A percentile compares a stretch with the other conserved stretches of the same genome.
Conservation (phyloP, 2,797 vertebrate species). For the Scolopax rusticola region DNA sequence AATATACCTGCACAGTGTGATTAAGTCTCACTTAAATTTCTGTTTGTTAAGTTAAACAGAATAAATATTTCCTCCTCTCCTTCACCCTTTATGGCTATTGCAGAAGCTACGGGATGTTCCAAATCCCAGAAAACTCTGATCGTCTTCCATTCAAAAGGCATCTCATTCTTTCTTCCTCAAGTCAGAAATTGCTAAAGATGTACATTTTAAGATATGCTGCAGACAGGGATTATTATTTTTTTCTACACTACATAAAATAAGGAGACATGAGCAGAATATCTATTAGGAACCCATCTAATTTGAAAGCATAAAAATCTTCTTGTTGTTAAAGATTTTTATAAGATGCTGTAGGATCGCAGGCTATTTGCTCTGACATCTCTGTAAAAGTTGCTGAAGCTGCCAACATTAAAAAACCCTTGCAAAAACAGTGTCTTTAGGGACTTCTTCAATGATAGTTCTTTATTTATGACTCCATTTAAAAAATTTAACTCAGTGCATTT, state of each 20-base stretch:
- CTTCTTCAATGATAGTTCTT: conserved; percentile 22
- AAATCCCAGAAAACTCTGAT: conserved; percentile 39
- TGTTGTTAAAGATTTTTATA: conserved; percentile 39
- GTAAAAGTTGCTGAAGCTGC: conserved; percentile 56
- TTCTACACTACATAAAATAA: conserved; percentile 45
- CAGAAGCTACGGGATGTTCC: background rate
- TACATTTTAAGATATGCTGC: conserved; percentile 35
- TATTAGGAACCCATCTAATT: conserved; percentile 47
- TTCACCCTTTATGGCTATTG: background rate
- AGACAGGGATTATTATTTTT: conserved; percentile 32
- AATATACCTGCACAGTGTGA: conserved; percentile 15
- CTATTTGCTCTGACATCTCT: conserved; percentile 65
- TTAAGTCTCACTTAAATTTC: conserved; percentile 52
- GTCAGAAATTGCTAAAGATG: conserved; percentile 25
- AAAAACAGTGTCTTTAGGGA: conserved; percentile 51
- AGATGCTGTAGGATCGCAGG: conserved; percentile 33
- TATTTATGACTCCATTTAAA: conserved; percentile 64
- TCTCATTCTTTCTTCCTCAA: background rate
- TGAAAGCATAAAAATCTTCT: conserved; percentile 42
- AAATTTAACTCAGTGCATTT: conserved; percentile 15
- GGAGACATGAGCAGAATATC: conserved; percentile 45
- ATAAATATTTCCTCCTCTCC: conserved; percentile 20
- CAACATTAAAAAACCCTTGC: conserved; percentile 2
- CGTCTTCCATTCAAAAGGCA: background rate
- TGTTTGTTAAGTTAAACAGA: conserved; percentile 13